Evolutionary conservation across 1,140 invertebrate genomes (phyloP), one percentile per base, ranked within the genome.

Genomic region (Caenorhabditis latens): DNA sequence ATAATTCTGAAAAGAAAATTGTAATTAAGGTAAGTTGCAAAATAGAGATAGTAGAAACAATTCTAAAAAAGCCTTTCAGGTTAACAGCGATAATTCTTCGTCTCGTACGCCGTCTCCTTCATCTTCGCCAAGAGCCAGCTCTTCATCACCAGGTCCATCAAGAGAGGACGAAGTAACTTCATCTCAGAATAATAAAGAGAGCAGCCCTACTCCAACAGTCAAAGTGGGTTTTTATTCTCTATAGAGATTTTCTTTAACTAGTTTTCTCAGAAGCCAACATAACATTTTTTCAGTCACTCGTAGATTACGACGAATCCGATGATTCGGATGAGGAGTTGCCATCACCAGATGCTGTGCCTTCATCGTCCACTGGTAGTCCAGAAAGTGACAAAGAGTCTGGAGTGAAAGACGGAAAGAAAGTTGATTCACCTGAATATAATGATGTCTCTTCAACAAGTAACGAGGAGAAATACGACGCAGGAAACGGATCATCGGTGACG

Each of bases 151-250:
- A 50, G 71, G 71, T 53, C 71, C 71, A n/a, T 79, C 71, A 11
- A 63, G 65, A 24, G 84, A 75, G 14, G 85, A 86, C n/a, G 87
- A 88, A 86, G 89, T 87, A n/a, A 88, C 67, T 1, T 89, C 89
- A 19, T 90, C 89, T 21, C 83, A 84, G n/a, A 75, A 63, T 46
- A 58, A 58, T 32, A 53, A 86, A 7, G 55, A 83, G 19, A 83
- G 42, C 50, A 88, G 57, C 42, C 84, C 84, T 2, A n/a, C 46
- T 42, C 55, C 55, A 24, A 84, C 55, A 16, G 83, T 84, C 14
- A 84, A 65, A 13, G 83, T 84, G 61, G 16, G 42, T 7, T 48
- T 82, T 82, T 82, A 4, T 43, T 21, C 9, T 63, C 21, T 21
- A 84, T 84, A 32, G 63, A 24, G 16, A 61, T 8, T 67, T 50